These are phyloP conservation scores for Etheostoma perlongum DNA, from an alignment of 2,797 vertebrate genomes.

Conservation along the genomic window DNA sequence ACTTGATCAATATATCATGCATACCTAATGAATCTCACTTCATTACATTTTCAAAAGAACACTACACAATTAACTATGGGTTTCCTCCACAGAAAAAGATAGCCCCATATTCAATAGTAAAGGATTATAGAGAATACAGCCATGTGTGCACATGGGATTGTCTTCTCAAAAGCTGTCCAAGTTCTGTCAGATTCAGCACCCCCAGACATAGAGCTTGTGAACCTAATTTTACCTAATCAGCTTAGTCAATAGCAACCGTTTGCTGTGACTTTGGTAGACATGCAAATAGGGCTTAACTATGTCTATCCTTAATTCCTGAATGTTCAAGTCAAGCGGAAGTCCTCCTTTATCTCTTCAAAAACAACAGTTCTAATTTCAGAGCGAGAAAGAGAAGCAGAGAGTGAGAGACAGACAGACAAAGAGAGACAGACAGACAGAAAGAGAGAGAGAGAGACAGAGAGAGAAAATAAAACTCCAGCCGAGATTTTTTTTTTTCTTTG, in stretches of 20 bases:
- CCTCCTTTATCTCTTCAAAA: slow-evolving; percentile 84
- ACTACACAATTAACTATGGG: slow-evolving; percentile 46
- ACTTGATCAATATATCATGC: slow-evolving; percentile 49
- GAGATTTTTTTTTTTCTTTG: slow-evolving; percentile 63
- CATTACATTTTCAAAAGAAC: slow-evolving; percentile 54
- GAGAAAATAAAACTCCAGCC: slow-evolving; percentile 66
- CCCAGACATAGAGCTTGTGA: slow-evolving; percentile 83
- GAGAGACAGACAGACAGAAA: slow-evolving; percentile 38
- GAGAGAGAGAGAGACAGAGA: slow-evolving; percentile 17
- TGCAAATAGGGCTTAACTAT: slow-evolving; percentile 85
- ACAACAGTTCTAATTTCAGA: slow-evolving; percentile 82
- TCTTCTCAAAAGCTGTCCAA: slow-evolving; percentile 80
- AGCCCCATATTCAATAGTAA: slow-evolving; percentile 71
- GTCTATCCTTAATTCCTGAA: slow-evolving; percentile 86
- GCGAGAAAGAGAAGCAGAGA: slow-evolving; percentile 28
- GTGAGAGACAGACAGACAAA: slow-evolving; percentile 4
- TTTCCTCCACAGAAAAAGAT: slow-evolving; percentile 49
- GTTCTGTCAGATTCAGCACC: slow-evolving; percentile 84
- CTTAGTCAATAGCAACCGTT: slow-evolving; percentile 87
- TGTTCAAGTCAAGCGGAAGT: slow-evolving; percentile 83
- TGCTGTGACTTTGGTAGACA: slow-evolving; percentile 85
- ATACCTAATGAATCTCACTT: slow-evolving; percentile 58
- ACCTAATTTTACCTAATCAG: slow-evolving; percentile 88
- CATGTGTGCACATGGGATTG: slow-evolving; percentile 83
- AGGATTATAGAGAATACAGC: slow-evolving; percentile 78